Conservation (phyloP, 2,888 invertebrate genomes). For the Caenorhabditis japonica region DNA sequence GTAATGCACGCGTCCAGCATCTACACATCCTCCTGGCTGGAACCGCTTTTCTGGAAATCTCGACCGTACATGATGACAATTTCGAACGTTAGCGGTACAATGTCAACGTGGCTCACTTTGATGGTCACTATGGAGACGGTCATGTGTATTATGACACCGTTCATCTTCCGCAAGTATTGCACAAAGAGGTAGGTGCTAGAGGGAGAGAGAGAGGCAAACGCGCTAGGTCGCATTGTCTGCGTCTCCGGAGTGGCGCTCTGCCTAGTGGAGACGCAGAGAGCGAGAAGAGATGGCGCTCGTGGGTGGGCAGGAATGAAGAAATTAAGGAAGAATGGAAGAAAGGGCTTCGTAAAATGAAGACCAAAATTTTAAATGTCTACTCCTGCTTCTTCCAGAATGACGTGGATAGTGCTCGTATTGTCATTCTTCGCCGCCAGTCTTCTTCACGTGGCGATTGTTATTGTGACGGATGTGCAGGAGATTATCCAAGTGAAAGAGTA, state of each 20-base stretch:
- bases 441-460: conserved; percentile 51
- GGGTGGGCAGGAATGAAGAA: too few species aligned
- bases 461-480: conserved; percentile 48
- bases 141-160: conserved; percentile 72
- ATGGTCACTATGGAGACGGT: conserved; percentile 74
- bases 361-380: background rate
- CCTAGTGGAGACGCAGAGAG: too few species aligned
- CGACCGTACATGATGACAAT: conserved; percentile 70
- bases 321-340: too few species aligned
- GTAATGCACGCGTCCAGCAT: conserved; percentile 70
- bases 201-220: too few species aligned
- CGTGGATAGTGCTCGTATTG: conserved; percentile 54
- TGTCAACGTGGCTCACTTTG: conserved; percentile 74
- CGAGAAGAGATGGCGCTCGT: too few species aligned
- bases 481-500: conserved; percentile 31
- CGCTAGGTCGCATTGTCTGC: too few species aligned
- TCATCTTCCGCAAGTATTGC: conserved; percentile 72
- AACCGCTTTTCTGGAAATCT: conserved; percentile 71
- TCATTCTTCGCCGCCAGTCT: conserved; percentile 49
- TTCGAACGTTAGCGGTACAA: conserved; percentile 74
- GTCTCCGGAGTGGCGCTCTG: too few species aligned
- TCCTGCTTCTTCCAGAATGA: conserved; percentile 39
- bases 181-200: conserved; percentile 59
- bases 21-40: conserved; percentile 58
- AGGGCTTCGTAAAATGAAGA: background rate